A percentile compares a stretch with the other conserved stretches of the same genome.
Evolutionary conservation across 2,113 vertebrate species (phyloP).

Genomic region (Alces alces): DNA sequence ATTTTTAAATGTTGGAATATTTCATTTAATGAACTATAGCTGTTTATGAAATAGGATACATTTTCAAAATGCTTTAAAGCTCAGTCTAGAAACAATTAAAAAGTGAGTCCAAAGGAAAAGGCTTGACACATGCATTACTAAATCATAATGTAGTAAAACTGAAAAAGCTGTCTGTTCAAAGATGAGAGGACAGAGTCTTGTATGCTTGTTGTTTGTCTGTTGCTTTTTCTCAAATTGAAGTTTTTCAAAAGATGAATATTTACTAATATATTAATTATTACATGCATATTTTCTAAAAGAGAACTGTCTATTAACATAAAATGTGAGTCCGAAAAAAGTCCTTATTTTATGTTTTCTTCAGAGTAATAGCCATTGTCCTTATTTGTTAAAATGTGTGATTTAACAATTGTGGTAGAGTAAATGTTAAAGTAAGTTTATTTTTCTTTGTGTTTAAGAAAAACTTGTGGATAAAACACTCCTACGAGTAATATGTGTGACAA

Average conservation of each 20-base stretch:
- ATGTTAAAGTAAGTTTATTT: not conserved
- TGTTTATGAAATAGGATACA: slow-evolving; percentile 32
- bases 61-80: not conserved
- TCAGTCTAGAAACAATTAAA: not conserved
- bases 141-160: not conserved
- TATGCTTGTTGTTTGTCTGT: not conserved
- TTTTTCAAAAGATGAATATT: not conserved
- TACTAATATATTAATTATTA: not conserved
- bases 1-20: not conserved
- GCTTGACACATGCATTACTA: not conserved
- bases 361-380: not conserved
- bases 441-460: not conserved
- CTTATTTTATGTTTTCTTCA: not conserved
- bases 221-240: not conserved
- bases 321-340: not conserved
- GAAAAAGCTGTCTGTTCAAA: not conserved
- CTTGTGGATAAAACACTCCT: not conserved
- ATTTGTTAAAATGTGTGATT: not conserved
- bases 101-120: not conserved
- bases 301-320: not conserved
- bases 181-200: not conserved
- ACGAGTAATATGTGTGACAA: not conserved
- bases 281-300: not conserved
- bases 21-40: not conserved
- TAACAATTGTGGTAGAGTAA: not conserved